Conservation (phyloP, 2,888 invertebrate species). For the Sarcophaga caerulescens region DNA sequence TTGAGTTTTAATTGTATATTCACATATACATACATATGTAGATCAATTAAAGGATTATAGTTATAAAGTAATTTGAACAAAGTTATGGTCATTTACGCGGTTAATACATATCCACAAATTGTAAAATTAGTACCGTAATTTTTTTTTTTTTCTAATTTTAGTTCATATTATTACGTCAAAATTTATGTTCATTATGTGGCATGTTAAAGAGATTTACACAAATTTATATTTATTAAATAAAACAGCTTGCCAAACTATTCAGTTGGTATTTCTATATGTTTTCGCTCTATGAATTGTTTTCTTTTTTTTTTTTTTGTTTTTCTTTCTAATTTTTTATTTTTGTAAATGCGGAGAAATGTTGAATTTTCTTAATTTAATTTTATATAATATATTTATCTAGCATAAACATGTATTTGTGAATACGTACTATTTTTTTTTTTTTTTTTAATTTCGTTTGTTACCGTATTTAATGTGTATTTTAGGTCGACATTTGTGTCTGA, state of each 20-base stretch:
- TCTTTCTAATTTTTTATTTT: conserved; percentile 19
- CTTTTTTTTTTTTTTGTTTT: not conserved
- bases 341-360: conserved; percentile 58
- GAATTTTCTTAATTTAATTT: conserved; percentile 35
- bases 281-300: conserved; percentile 22
- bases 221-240: conserved; percentile 15
- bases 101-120: too few relatives aligned
- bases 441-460: conserved; percentile 27
- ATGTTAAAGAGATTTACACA: not conserved
- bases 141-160: too few relatives aligned
- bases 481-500: conserved; percentile 48
- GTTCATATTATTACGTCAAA: not conserved
- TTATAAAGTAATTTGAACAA: too few relatives aligned
- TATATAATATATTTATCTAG: conserved; percentile 16
- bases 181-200: not conserved
- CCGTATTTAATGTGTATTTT: conserved; percentile 52
- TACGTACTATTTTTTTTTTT: conserved; percentile 18
- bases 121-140: too few relatives aligned
- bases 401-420: conserved; percentile 30
- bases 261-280: conserved; percentile 38
- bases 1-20: not conserved
- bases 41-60: too few relatives aligned
- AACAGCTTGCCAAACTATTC: conserved; percentile 42
- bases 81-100: too few relatives aligned
- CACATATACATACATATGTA: too few relatives aligned